Base-by-base conservation (phyloP, 2,797 vertebrate genomes). In the Echeneis naucrates region DNA sequence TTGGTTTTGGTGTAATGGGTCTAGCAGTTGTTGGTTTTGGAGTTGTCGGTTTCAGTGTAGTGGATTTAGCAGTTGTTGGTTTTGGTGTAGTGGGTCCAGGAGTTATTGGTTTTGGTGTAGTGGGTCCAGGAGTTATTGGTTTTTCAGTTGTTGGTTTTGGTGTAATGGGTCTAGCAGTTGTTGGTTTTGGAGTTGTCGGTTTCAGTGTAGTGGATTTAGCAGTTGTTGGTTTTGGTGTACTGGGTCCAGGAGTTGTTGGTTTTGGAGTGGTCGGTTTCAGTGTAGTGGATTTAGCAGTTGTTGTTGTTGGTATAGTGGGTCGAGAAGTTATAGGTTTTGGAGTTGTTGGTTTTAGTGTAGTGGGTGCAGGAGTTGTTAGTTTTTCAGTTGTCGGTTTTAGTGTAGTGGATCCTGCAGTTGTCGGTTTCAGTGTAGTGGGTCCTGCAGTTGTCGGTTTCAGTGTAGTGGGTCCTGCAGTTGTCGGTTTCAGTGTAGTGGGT, bases 41-140 rank as follows among this genome's bases (percentile, higher is more conserved):
- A 16, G 54, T 57, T 57, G 35, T 16, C 10, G 35, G 35, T 17
- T 35, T 35, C 21, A 19, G 53, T 3, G 30, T n/a, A n/a, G 32
- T 55, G 0, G 32, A 53, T 7, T 2, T 10, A 0, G 53, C 32
- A n/a, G 53, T n/a, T 55, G 27, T 2, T n/a, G 51, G 27, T 33
- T 55, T 55, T 8, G 33, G 26, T 5, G 51, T 53, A 2, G 51
- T 47, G 14, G 16, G 71, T 2, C 24, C 8, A 0, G 19, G 26
- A 0, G 61, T 72, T 80, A 72, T 19, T 27, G 74, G 77, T 56
- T 67, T 59, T 1, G 67, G 65, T 2, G 77, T 72, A 0, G 75
- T 4, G 14, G 9, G 50, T 4, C 21, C 16, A 1, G 26, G 19
- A 12, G 62, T 55, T n/a, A 37, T 33, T 23, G 69, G 67, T 37